Evolutionary conservation across 2,113 vertebrate genomes (phyloP), one percentile per base, ranked within the genome.

Genomic region (Coturnix japonica): DNA sequence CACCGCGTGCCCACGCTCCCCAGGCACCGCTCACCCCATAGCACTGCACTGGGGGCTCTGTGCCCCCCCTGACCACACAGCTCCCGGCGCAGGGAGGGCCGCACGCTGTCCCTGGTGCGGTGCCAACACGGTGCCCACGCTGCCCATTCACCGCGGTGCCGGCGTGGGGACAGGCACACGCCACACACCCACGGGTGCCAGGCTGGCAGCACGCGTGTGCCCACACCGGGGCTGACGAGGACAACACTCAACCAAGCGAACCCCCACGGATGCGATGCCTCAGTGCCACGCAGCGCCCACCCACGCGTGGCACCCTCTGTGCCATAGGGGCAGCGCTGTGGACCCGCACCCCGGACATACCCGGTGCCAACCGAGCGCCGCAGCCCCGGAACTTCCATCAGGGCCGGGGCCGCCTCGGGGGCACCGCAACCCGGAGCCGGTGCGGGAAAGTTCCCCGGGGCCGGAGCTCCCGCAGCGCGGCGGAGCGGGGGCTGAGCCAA

Each of bases 301-400:
- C 53, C 53, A 31, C 53, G 53, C 53, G 53, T 17, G 53, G 53
- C 28, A 16, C 17, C 30, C 53, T 22, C 0, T 21, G 59, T 31
- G 35, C 7, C 17, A 7, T 14, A 4, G 15, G 37, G 11, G 63
- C 17, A 31, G 18, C 4, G 63, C 37, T 10, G 23, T 23, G 23
- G 12, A 75, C 41, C 2, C 1, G 56, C 64, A 39, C 65, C 22
- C 54, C 72, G 60, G 70, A 44, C 56, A 37, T 18, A 56, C 44
- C 74, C 82, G 74, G 21, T 47, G 5, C 64, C 35, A 94, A 63
- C 90, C 35, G 35, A 61, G 60, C 63, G 31, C 88, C 81, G 89
- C 93, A 91, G 71, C 81, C 85, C 81, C 83, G 47, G 70, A 87
- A 87, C 83, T 92, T 92, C 93, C 90, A 47, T 73, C 82, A 84